These are phyloP conservation scores for Oncorhynchus gorbuscha DNA, from an alignment of 2,113 vertebrate genomes.

Conservation along the genomic window DNA sequence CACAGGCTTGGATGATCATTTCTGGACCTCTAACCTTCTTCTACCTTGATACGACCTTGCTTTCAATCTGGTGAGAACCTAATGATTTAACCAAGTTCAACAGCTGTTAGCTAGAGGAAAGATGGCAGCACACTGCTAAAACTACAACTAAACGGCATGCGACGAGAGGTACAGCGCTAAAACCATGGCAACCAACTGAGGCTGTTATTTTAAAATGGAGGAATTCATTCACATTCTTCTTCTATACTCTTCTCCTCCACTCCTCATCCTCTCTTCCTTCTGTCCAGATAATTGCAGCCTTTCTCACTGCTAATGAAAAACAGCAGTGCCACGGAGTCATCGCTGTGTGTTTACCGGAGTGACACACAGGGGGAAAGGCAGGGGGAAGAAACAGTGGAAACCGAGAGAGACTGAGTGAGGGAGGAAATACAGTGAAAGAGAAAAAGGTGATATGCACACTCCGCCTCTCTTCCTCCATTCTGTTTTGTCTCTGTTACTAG, in stretches of 20 bases:
- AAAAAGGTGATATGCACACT: slow-evolving; percentile 48
- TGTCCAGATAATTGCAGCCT: slow-evolving; percentile 54
- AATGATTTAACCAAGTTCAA: neutral
- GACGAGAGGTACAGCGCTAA: slow-evolving; percentile 24
- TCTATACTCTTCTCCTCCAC: slow-evolving; percentile 14
- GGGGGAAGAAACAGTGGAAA: slow-evolving; percentile 30
- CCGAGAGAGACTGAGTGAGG: slow-evolving; percentile 8
- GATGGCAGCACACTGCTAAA: neutral
- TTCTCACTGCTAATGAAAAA: slow-evolving; percentile 66
- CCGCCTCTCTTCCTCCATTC: slow-evolving; percentile 59
- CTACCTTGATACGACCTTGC: neutral
- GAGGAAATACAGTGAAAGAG: slow-evolving; percentile 44
- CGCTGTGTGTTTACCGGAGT: slow-evolving; percentile 31
- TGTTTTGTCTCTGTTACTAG: slow-evolving; percentile 79
- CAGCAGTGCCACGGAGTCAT: slow-evolving; percentile 20
- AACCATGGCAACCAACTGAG: slow-evolving; percentile 54
- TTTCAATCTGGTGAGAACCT: neutral
- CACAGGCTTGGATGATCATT: neutral
- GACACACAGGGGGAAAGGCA: neutral
- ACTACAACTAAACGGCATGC: too few relatives aligned
- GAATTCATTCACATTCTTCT: neutral
- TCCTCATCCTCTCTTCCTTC: slow-evolving; percentile 26
- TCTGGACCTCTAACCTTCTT: neutral
- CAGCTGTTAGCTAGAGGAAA: neutral
- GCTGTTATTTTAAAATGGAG: neutral